A percentile compares a stretch with the other conserved stretches of the same genome.
phyloP scores from a whole-genome alignment of 2,888 invertebrate species.

The Drosophila merina region DNA sequence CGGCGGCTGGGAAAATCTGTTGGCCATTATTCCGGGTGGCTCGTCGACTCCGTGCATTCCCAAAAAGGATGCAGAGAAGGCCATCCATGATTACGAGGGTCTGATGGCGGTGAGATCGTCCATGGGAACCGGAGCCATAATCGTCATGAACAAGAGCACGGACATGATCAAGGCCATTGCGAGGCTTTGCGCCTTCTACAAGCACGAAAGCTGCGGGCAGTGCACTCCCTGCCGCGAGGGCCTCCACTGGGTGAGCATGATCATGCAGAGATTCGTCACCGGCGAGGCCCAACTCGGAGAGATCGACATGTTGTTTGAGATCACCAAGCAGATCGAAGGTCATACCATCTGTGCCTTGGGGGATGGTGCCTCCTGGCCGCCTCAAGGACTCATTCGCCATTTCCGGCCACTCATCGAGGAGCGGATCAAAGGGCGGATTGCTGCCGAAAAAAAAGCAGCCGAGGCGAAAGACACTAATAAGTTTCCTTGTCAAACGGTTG shows the following conservation, averaged over 20 bases:
- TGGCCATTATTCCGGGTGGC: conserved; percentile 98
- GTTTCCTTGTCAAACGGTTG: conserved; percentile 13
- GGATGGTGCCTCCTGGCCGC: conserved; percentile 99
- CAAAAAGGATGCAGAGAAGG: conserved; percentile 94
- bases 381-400: conserved; percentile 97
- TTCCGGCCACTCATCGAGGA: conserved; percentile 96
- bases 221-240: conserved; percentile 99
- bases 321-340: conserved; percentile 99
- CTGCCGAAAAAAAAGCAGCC: conserved; percentile 31
- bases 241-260: conserved; percentile 95
- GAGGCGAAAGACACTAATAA: not conserved
- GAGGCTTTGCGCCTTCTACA: conserved; percentile 97
- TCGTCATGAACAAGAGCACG: conserved; percentile 98
- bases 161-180: conserved; percentile 98
- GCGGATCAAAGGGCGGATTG: conserved; percentile 88
- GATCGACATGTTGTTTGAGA: conserved; percentile 99
- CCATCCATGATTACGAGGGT: conserved; percentile 98
- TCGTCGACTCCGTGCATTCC: conserved; percentile 98
- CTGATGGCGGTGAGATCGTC: conserved; percentile 95
- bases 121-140: conserved; percentile 98
- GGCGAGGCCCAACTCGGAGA: conserved; percentile 96
- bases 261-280: conserved; percentile 90
- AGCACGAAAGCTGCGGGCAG: conserved; percentile 99
- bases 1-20: conserved; percentile 98
- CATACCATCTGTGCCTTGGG: conserved; percentile 99